Base-by-base conservation (phyloP, 2,888 invertebrate species). In the Melieria omissa region DNA sequence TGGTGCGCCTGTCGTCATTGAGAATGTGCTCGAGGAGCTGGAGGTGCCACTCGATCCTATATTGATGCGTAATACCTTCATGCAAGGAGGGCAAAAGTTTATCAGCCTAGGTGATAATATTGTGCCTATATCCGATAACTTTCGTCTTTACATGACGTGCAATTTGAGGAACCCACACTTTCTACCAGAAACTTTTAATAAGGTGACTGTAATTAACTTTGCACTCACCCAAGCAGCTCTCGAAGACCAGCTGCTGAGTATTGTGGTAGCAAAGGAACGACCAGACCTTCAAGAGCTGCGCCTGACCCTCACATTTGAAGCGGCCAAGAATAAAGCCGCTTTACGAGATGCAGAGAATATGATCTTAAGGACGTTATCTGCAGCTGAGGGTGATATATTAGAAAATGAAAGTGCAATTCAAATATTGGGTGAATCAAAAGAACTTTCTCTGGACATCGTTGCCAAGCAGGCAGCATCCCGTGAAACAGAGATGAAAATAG, bases 401-500 rank as follows among this genome's bases (percentile, higher is more conserved):
- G 97, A 97, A 88, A 95, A 97, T 85, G 96, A 97, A 88, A 90
- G 90, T 4, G 97, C 97, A 4, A 95, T 97, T 78, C 90, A 94
- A 84, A 93, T 96, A 73, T 88, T 97, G 61, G 95, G 95, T 84
- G 93, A 94, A 4, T 96, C 96, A 0, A 96, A 97, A 87, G 86
- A 89, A 8, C 88, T 96, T 52, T 93, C 96, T 0, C 90, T 91
- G 71, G 95, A 95, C 81, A 96, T 97, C 73, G 90, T 91, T 76
- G 92, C 92, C 77, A 96, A 96, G 90, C 95, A 96, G 76, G 91
- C 91, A 79, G 92, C 94, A 67, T 94, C 95, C 10, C 93, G 93
- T 80, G 91, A 92, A 76, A 97, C 96, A 0, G 93, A 95, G 73
- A 85, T 89, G 6, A 94, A 95, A 84, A 96, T 97, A 70, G 95